Evolutionary conservation across 2,888 invertebrate species (phyloP).

Genomic region (Acanthosoma haemorrhoidale): DNA sequence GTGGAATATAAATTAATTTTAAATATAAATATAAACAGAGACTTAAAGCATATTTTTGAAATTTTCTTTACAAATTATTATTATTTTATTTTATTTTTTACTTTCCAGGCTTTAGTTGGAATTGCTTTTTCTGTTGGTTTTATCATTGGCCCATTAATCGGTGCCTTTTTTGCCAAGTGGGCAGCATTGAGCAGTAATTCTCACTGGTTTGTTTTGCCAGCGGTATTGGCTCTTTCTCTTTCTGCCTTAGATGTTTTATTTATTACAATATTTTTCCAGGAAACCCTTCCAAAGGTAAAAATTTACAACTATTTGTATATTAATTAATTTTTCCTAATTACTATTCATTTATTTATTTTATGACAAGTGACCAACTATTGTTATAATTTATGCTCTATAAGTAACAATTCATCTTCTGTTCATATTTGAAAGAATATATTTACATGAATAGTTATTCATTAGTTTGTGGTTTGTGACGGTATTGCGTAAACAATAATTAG

Average conservation of each 20-base stretch:
- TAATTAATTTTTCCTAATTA: neutral
- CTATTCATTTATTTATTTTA: neutral
- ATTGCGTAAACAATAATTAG: too few species aligned
- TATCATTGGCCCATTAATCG: constrained; percentile 90
- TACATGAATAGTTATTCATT: too few species aligned
- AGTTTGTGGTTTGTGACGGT: too few species aligned
- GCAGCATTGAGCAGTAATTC: constrained; percentile 56
- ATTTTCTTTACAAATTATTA: too few species aligned
- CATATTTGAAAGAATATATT: too few species aligned
- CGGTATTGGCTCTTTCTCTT: constrained; percentile 67
- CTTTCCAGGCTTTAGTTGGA: constrained; percentile 87
- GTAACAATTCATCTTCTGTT: too few species aligned
- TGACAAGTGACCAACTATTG: neutral
- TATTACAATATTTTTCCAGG: constrained; percentile 67
- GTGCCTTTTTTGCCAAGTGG: constrained; percentile 75
- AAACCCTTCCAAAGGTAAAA: constrained; percentile 73
- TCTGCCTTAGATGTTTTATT: constrained; percentile 72
- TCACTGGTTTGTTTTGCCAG: constrained; percentile 74
- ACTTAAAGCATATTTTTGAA: too few species aligned
- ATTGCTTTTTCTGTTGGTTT: constrained; percentile 98
- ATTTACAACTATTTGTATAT: neutral
- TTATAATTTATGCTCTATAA: too few species aligned
- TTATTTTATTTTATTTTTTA: too few species aligned
- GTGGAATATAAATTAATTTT: too few species aligned
- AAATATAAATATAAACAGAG: too few species aligned